Evolutionary conservation across 2,113 vertebrate species (phyloP).

Genomic region (Phalacrocorax pelagicus): DNA sequence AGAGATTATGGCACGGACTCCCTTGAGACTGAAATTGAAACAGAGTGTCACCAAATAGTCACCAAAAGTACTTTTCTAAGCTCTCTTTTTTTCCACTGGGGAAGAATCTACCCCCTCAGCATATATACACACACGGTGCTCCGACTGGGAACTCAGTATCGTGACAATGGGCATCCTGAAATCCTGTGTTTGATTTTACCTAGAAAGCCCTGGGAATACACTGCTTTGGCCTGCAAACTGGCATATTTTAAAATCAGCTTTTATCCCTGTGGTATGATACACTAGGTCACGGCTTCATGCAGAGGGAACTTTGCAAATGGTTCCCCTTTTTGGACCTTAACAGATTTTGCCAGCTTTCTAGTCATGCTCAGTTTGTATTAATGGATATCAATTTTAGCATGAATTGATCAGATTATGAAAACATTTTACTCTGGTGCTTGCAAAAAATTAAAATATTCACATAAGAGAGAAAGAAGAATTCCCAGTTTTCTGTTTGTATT

Average conservation of each 20-base stretch:
- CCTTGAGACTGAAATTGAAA: not conserved
- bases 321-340: not conserved
- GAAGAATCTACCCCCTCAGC: not conserved
- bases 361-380: not conserved
- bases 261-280: not conserved
- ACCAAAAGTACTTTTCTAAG: not conserved
- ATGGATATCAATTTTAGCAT: not conserved
- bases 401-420: not conserved
- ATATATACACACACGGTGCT: rapidly evolving
- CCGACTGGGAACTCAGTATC: not conserved
- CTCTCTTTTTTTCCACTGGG: not conserved
- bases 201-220: not conserved
- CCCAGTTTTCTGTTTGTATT: not conserved
- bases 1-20: not conserved
- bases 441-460: not conserved
- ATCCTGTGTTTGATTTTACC: not conserved
- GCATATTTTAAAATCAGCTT: not conserved
- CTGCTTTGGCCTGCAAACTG: not conserved
- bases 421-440: not conserved
- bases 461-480: not conserved
- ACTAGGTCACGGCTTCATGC: not conserved
- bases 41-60: not conserved
- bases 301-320: not conserved
- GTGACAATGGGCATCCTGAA: not conserved
- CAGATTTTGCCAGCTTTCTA: not conserved